phyloP scores from a whole-genome alignment of 2,113 vertebrate genomes.

The Emberiza fucata region DNA sequence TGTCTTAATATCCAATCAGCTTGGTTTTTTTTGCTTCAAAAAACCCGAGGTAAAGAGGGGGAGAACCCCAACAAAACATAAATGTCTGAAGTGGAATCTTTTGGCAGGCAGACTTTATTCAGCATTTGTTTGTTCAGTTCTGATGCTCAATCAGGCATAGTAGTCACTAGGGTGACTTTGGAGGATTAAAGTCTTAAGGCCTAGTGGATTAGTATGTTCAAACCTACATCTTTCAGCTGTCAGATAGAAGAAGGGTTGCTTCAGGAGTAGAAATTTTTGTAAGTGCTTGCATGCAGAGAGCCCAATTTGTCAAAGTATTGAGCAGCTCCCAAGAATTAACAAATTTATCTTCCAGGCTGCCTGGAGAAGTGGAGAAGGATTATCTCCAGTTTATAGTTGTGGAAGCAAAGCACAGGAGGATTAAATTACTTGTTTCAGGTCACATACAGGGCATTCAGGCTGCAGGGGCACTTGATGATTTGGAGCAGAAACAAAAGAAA shows the following conservation, averaged over 20 bases:
- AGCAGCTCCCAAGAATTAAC: constrained; percentile 41
- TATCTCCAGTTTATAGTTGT: constrained; percentile 44
- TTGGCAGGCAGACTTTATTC: constrained; percentile 15
- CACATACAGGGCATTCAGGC: constrained; percentile 1
- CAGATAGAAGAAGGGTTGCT: constrained; percentile 24
- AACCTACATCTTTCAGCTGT: constrained; percentile 58
- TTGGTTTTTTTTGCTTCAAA: background rate
- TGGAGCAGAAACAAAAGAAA: background rate
- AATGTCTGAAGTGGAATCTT: constrained; percentile 32
- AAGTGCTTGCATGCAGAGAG: constrained; percentile 9
- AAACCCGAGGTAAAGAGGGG: background rate
- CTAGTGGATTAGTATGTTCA: constrained; percentile 53
- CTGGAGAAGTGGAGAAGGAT: constrained; percentile 41
- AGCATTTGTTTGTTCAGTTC: constrained; percentile 39
- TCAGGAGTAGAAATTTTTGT: background rate
- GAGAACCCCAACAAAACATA: background rate
- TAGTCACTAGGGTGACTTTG: constrained; percentile 43
- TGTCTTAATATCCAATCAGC: background rate
- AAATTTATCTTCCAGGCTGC: constrained; percentile 31
- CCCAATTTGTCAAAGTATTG: constrained; percentile 41
- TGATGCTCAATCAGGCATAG: constrained; percentile 48
- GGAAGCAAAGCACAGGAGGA: constrained; percentile 2
- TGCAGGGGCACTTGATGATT: background rate
- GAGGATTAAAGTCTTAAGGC: constrained; percentile 64
- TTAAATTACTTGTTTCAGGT: constrained; percentile 48